A percentile compares a stretch with the other conserved stretches of the same genome.
These are phyloP conservation scores for Psammodynastes pulverulentus DNA, from an alignment of 2,113 vertebrate genomes.

Conservation along the genomic window DNA sequence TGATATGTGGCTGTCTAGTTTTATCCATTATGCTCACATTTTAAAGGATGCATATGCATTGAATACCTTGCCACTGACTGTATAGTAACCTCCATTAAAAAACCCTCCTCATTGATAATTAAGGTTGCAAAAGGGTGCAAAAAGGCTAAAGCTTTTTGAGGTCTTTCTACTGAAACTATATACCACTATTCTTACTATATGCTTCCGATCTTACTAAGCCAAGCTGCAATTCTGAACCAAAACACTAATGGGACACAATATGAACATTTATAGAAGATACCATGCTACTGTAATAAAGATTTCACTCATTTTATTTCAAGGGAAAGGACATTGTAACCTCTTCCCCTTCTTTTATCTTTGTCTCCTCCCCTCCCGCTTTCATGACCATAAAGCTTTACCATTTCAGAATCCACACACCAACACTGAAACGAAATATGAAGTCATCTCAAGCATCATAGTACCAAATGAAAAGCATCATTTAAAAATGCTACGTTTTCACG, in stretches of 20 bases:
- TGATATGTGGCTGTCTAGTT: slow-evolving; percentile 38
- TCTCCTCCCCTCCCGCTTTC: slow-evolving; percentile 9
- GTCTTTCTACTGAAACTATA: slow-evolving; percentile 41
- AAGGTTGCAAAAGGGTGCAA: slow-evolving; percentile 34
- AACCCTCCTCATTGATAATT: slow-evolving; percentile 11
- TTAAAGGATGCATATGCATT: slow-evolving; percentile 27
- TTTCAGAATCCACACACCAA: slow-evolving; percentile 43
- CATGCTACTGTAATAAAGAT: not conserved
- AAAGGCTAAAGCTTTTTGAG: slow-evolving; percentile 49
- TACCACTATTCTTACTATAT: slow-evolving; percentile 10
- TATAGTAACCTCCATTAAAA: slow-evolving; percentile 45
- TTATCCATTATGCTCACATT: slow-evolving; percentile 10
- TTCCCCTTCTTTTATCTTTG: slow-evolving; percentile 23
- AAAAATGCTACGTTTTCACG: slow-evolving; percentile 36
- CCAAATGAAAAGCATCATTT: slow-evolving; percentile 44
- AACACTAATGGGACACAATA: not conserved
- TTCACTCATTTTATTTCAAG: slow-evolving; percentile 2
- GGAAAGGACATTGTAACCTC: slow-evolving; percentile 15
- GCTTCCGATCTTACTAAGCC: slow-evolving; percentile 20
- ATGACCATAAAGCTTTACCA: slow-evolving; percentile 21
- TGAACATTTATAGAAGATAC: slow-evolving; percentile 17
- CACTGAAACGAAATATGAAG: slow-evolving; percentile 46
- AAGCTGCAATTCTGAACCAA: slow-evolving; percentile 16
- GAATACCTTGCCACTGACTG: slow-evolving; percentile 8
- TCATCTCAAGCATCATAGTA: slow-evolving; percentile 30